A percentile compares a stretch with the other conserved stretches of the same genome.
Conservation (phyloP, 2,797 vertebrate genomes). For the Acestrorhynchus altus region DNA sequence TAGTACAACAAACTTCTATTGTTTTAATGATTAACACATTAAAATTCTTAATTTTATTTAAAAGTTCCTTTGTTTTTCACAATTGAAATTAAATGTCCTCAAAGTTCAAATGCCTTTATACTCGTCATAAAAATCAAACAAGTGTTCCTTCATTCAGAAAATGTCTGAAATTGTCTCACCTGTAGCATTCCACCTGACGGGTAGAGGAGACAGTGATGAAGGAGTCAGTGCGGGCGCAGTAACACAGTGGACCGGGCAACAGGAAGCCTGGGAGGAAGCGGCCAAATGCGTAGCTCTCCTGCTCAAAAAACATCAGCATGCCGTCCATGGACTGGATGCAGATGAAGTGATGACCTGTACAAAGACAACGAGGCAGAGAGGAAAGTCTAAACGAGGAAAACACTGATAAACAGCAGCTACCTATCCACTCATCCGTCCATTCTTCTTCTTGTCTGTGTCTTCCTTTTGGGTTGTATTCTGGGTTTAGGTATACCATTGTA, state of each 20-base stretch:
- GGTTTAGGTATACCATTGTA: no score
- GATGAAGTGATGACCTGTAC: conserved; percentile 90
- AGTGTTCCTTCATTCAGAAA: no score
- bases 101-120: no score
- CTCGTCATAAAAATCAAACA: no score
- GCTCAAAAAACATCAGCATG: conserved; percentile 97
- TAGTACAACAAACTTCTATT: no score
- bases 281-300: conserved; percentile 95
- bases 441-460: no score
- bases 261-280: conserved; percentile 94
- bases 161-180: conserved; percentile 80
- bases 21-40: no score
- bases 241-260: conserved; percentile 89
- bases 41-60: no score
- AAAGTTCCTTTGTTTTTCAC: no score
- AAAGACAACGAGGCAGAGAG: not conserved
- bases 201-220: conserved; percentile 93
- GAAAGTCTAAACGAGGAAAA: not conserved
- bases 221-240: conserved; percentile 90
- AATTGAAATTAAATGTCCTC: no score
- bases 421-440: not conserved
- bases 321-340: conserved; percentile 98
- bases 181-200: conserved; percentile 93
- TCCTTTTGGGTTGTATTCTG: no score
- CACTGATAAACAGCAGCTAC: no score